Evolutionary conservation across 2,113 vertebrate genomes (phyloP).

Genomic region (Corythoichthys haematopterus): DNA sequence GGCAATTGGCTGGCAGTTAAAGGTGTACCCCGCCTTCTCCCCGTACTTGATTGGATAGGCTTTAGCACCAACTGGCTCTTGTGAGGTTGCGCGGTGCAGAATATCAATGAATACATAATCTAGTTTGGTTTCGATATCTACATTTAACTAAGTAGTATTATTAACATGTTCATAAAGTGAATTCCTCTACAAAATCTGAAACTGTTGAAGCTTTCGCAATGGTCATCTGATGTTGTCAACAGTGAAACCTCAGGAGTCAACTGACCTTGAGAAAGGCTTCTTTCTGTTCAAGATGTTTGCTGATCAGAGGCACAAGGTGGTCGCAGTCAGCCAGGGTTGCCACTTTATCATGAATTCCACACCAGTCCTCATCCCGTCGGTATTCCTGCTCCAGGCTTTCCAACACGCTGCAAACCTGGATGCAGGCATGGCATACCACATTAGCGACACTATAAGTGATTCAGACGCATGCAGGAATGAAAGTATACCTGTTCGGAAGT

Average conservation of each 20-base stretch:
- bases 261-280: conserved; percentile 86
- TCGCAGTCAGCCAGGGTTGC: conserved; percentile 83
- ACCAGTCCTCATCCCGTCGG: conserved; percentile 95
- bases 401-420: conserved; percentile 91
- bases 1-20: too few relatives aligned
- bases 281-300: conserved; percentile 97
- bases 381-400: conserved; percentile 98
- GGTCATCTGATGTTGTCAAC: background rate
- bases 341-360: conserved; percentile 90
- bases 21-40: too few relatives aligned
- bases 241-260: background rate
- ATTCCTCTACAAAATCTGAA: background rate
- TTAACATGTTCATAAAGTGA: background rate
- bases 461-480: too few relatives aligned
- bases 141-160: too few relatives aligned
- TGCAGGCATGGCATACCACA: background rate
- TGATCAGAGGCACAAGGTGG: conserved; percentile 93
- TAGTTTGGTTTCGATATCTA: too few relatives aligned
- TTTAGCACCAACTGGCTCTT: too few relatives aligned
- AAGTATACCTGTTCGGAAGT: conserved; percentile 89
- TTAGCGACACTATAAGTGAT: background rate
- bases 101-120: too few relatives aligned
- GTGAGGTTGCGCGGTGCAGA: too few relatives aligned
- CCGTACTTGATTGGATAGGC: too few relatives aligned
- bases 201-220: background rate